Percentiles rank a stretch among this genome's conserved stretches.
These are phyloP conservation scores for Epirrhoe alternata DNA, from an alignment of 2,888 invertebrate genomes.

Conservation along the genomic window DNA sequence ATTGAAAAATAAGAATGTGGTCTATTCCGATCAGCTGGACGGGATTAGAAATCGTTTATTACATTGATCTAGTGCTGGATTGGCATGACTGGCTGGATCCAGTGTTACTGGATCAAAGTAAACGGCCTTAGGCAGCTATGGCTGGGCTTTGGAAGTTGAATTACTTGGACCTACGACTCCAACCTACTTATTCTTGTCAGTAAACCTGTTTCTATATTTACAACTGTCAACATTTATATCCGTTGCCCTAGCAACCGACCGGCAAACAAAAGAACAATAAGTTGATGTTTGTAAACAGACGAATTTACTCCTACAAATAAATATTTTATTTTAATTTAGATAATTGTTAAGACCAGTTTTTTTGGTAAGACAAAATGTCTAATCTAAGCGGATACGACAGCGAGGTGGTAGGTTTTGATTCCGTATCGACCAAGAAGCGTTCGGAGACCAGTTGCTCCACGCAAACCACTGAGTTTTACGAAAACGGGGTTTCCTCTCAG, in stretches of 20 bases:
- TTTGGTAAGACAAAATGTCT: constrained; percentile 57
- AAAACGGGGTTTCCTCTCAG: constrained; percentile 58
- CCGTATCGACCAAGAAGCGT: constrained; percentile 52
- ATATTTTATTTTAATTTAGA: neutral
- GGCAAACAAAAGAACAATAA: constrained; percentile 26
- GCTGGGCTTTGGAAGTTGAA: too few relatives aligned
- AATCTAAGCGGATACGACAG: constrained; percentile 72
- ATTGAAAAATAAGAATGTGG: too few relatives aligned
- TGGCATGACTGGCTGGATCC: too few relatives aligned
- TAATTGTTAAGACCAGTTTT: neutral
- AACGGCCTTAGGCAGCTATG: too few relatives aligned
- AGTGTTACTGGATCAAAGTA: too few relatives aligned
- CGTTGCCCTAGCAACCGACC: constrained; percentile 25
- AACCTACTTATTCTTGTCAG: too few relatives aligned
- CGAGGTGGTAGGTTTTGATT: constrained; percentile 71
- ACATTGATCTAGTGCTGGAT: too few relatives aligned
- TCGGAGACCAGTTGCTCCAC: constrained; percentile 55
- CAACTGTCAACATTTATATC: neutral
- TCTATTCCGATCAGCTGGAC: too few relatives aligned
- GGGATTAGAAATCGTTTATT: too few relatives aligned
- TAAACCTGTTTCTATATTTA: neutral
- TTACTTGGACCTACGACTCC: too few relatives aligned
- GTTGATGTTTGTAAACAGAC: constrained; percentile 29
- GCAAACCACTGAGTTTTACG: constrained; percentile 66
- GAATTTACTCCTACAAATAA: neutral